Base-by-base conservation (phyloP, 2,113 vertebrate genomes). In the Paraplagusia blochii region DNA sequence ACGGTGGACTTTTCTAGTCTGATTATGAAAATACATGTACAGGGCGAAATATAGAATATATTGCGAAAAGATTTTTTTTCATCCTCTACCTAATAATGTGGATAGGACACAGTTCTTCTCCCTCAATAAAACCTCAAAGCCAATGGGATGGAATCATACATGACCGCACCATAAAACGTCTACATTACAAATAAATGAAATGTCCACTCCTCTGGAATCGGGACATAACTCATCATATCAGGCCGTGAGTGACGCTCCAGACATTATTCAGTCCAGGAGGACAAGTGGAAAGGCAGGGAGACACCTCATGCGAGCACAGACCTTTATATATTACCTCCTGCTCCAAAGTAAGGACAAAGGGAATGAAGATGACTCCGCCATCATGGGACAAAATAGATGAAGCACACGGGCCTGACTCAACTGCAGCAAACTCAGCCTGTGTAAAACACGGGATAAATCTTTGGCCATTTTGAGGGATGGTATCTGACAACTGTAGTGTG, bases 361-460 rank as follows among this genome's bases (percentile, higher is more conserved):
- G 77, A 89, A 88, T 88, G 81, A 94, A 97, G 95, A 96, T 95
- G 94, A 93, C 86, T 90, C 47, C 70, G 72, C 86, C 85, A 87
- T 85, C 86, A 87, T 36, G 11, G 59, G 53, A 33, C 72, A 70
- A 77, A 88, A 87, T 74, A 67, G 69, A 84, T 85, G 83, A 89
- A 89, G 65, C 78, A 86, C 61, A 75, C 77, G 76, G 63, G 81
- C 59, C 69, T 83, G 80, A 79, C 74, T 87, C 78, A 83, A 82
- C 70, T 72, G 77, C 74, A 74, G 66, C 74, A 63, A 76, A 52
- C 40, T 38, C 78, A 73, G 54, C 65, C 61, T 53, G 67, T 43
- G 59, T 83, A 90, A 88, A 89, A 87, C 82, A 88, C 84, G 83
- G 90, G 65, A 63, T 53, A n/a, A 40, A 66, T 66, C 57, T 58